A percentile compares a stretch with the other conserved stretches of the same genome.
phyloP scores from a whole-genome alignment of 1,140 invertebrate species.

The Drosophila kanapiae region DNA sequence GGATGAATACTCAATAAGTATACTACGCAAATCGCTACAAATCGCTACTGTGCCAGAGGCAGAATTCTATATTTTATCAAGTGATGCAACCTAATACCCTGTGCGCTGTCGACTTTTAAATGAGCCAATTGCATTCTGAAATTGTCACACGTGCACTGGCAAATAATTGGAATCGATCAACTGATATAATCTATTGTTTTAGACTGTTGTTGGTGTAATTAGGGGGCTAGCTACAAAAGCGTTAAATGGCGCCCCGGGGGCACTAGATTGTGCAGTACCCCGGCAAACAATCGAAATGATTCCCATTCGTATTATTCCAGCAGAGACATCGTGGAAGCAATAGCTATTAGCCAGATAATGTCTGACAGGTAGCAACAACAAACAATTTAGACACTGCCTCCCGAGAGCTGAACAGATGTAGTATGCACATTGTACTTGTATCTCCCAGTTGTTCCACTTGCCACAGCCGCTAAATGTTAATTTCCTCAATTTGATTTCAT shows the following conservation, averaged over 20 bases:
- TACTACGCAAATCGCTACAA: slow-evolving; percentile 18
- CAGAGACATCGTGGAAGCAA: slow-evolving; percentile 10
- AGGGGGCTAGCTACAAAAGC: slow-evolving; percentile 34
- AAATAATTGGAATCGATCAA: slow-evolving; percentile 35
- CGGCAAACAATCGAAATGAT: slow-evolving; percentile 16
- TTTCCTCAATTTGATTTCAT: slow-evolving; percentile 77
- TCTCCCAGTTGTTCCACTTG: slow-evolving; percentile 53
- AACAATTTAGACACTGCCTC: slow-evolving; percentile 26
- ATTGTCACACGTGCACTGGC: slow-evolving; percentile 48
- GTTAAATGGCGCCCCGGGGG: slow-evolving; percentile 44
- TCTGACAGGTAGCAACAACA: slow-evolving; percentile 46
- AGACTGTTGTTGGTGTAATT: slow-evolving; percentile 16
- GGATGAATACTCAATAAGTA: slow-evolving; percentile 28
- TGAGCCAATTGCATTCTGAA: slow-evolving; percentile 56
- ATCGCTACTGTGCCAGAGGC: not conserved
- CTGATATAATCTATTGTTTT: slow-evolving; percentile 41
- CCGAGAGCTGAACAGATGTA: slow-evolving; percentile 12
- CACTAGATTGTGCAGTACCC: slow-evolving; percentile 29
- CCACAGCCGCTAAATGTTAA: slow-evolving; percentile 67
- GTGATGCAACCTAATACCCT: slow-evolving; percentile 30
- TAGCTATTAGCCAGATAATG: slow-evolving; percentile 41
- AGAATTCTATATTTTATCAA: slow-evolving; percentile 16
- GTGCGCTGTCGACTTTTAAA: slow-evolving; percentile 9
- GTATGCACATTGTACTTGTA: slow-evolving; percentile 24
- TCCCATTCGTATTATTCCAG: slow-evolving; percentile 19